Evolutionary conservation across 2,888 invertebrate species (phyloP), one percentile per base, ranked within the genome.

Genomic region (Drosophila yooni): DNA sequence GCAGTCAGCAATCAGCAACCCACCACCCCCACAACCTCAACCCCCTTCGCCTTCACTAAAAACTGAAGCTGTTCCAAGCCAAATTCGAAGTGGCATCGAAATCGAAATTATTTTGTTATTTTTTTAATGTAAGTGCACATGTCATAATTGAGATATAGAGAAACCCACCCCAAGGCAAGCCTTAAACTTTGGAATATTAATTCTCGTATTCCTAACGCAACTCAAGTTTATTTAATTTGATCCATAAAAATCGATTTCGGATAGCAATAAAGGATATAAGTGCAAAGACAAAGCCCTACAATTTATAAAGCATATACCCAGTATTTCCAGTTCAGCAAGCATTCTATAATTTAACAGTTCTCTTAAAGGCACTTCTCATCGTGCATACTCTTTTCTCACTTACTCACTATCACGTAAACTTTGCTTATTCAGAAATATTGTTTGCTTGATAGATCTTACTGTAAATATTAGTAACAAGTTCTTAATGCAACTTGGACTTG

Each of bases 371-470:
- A 21, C 21, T 7, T 46, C 43, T 43, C 21, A 46, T 21, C 7
- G 21, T 13, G 13, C 7, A 7, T 13, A 13, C 43, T 13, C 61
- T 77, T 66, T 21, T 21, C 21, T 21, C 21, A 21, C 21, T 21
- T 21, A 21, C 21, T 21, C 54, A 61, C 54, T 38, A 60, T 60
- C 63, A 62, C 75, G 65, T 71, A 68, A 50, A 51, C 27, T 61
- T 21, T 33, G 21, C 33, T 38, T 31, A 38, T 2, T 48, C 29
- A 57, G 21, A 33, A 13, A 43, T 40, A 69, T 69, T 38, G 43
- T 29, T 34, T 38, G 48, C 29, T n/a, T 13, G 25, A 38, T 11
- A 21, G 36, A 54, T 38, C 25, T 48, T 29, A 15, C 10, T 40
- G 33, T 50, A 63, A 50, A 65, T 65, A 51, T 65, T 52, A 40